These are phyloP conservation scores for Spheniscus humboldti DNA, from an alignment of 2,797 vertebrate species.

Conservation along the genomic window DNA sequence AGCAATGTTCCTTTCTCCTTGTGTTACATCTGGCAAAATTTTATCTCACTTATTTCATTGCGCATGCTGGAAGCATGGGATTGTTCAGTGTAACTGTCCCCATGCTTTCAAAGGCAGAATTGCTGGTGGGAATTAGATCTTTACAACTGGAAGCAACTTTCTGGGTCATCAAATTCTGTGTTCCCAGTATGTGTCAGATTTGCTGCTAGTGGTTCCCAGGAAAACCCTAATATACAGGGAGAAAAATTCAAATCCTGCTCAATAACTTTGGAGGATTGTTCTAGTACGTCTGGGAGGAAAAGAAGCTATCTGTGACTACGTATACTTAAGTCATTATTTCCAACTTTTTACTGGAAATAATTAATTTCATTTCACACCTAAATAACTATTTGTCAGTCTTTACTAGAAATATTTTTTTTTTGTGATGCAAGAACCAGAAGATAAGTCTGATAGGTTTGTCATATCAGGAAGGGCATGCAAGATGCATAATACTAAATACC, in stretches of 20 bases:
- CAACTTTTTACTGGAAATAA: background rate
- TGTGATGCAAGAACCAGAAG: background rate
- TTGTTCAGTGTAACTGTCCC: background rate
- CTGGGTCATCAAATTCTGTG: background rate
- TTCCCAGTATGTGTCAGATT: background rate
- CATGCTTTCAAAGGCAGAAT: background rate
- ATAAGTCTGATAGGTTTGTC: background rate
- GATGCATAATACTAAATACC: background rate
- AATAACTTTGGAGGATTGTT: background rate
- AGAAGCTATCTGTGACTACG: background rate
- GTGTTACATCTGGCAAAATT: background rate
- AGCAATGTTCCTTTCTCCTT: background rate
- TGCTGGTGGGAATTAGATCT: background rate
- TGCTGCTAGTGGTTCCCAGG: background rate
- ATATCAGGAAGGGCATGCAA: background rate
- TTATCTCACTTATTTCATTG: background rate
- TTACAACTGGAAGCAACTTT: background rate
- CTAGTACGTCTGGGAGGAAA: background rate
- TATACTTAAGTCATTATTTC: background rate
- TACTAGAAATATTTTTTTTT: background rate
- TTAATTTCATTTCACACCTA: background rate
- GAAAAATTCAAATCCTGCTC: background rate
- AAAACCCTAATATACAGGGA: background rate
- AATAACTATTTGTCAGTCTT: background rate
- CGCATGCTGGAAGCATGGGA: fast-evolving